Evolutionary conservation across 2,888 invertebrate genomes (phyloP), one percentile per base, ranked within the genome.

Genomic region (Entomobrya proxima): DNA sequence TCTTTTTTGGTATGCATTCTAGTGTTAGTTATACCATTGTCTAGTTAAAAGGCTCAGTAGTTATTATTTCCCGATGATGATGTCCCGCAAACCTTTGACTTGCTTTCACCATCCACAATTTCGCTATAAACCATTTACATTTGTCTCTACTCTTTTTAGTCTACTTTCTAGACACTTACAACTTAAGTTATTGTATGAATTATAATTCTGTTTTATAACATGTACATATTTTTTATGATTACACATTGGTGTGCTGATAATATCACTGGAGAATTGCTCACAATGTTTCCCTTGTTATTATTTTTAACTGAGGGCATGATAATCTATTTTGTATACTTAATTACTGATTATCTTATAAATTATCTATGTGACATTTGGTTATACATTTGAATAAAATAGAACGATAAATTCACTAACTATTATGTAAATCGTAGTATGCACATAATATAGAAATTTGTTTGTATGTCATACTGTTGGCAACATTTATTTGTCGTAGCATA

Each of bases 201-300:
- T n/a, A n/a, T n/a, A n/a, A 40, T 69, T 58, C 11, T 35, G n/a
- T 47, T 47, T 55, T 58, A 72, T 44, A 47, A 3, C 50, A 27
- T 67, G 1, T 52, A 50, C 74, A 32, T 74, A 61, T 35, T 74
- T 35, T 67, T 55, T 77, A 82, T 78, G 83, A 87, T 87, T 88
- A 86, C 85, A 88, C 88, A 85, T 86, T 88, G 86, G 88, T 88
- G 88, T 88, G 85, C 75, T 76, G 79, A 86, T 88, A 88, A 88
- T 88, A 88, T 88, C 88, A 88, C 88, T 88, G 85, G 88, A 88
- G 86, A 88, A 88, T 88, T 88, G 88, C 88, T 88, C 88, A 88
- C 88, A 86, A 86, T 88, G 82, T 88, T 82, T 88, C 88, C 76
- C 88, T 86, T 77, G 37, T 77, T 61, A 40, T 75, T 75, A 75